Conservation (phyloP, 2,797 vertebrate species). For the Hemitrygon akajei region DNA sequence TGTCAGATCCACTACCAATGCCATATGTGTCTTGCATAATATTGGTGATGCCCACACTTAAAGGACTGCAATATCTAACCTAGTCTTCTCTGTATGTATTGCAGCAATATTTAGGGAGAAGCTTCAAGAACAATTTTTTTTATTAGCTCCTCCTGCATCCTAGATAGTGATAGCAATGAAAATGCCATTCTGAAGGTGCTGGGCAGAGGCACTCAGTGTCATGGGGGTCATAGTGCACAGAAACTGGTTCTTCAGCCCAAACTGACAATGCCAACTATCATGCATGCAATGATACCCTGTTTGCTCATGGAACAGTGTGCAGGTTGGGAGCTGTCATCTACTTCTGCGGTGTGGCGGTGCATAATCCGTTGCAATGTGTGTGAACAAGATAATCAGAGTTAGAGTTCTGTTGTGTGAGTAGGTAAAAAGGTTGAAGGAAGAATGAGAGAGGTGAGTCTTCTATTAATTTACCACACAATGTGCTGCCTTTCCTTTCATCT, state of each 20-base stretch:
- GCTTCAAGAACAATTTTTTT: no score
- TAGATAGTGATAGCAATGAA: no score
- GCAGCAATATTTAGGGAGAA: no score
- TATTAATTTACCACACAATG: neutral
- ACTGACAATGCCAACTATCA: no score
- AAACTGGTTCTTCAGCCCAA: no score
- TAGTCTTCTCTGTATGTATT: no score
- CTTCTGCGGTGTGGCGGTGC: neutral
- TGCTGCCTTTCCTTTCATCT: neutral
- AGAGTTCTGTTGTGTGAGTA: neutral
- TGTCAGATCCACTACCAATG: neutral
- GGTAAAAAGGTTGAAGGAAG: neutral
- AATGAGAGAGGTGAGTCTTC: neutral
- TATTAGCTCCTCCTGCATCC: no score
- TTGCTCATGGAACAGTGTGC: neutral
- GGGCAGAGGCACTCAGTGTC: neutral
- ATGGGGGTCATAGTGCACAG: no score
- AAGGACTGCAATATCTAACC: no score
- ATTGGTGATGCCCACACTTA: no score
- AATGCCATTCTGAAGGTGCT: neutral
- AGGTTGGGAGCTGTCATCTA: neutral
- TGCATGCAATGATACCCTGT: neutral
- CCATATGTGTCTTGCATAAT: no score
- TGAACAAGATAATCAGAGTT: neutral
- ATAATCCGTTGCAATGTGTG: neutral